Evolutionary conservation across 2,888 invertebrate species (phyloP), one percentile per base, ranked within the genome.

Genomic region (Dicycla oo): DNA sequence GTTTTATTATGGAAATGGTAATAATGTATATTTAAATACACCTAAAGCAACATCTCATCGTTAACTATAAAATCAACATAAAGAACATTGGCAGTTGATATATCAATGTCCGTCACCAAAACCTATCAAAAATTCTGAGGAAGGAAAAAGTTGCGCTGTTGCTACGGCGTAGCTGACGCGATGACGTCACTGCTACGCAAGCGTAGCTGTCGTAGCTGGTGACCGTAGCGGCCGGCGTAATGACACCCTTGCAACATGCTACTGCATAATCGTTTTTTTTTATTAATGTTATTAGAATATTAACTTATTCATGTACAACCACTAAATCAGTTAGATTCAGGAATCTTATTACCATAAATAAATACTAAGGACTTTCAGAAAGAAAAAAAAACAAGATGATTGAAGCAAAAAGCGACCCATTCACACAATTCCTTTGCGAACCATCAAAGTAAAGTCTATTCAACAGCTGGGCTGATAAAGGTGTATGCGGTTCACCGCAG

Each of bases 91-190:
- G 0, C 8, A 15, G 3, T 70, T 23, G 4, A 11, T 13, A 6
- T 8, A 38, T 38, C 26, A 26, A 71, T 34, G 18, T 47, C 10
- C 0, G 8, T 45, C 34, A 40, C 15, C 18, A 49, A 60, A 61
- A 43, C 5, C 10, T 26, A 62, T 34, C 1, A 47, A 53, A 26
- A 43, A 15, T 43, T 18, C 15, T 13, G 18, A 78, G 18, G n/a
- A 26, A 26, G n/a, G 40, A 47, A 56, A 78, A 51, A 56, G 30
- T 45, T n/a, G 53, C 20, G 20, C 45, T 54, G 67, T 54, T 68
- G 77, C 78, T 78, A 78, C 78, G 78, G 43, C 75, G 78, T 78
- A 78, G 77, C 75, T 10, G 26, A 40, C 30, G 10, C 1, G 51
- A 43, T 75, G 62, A 72, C 81, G 69, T 75, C 67, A 80, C 15